Conservation (phyloP, 2,797 vertebrate species). For the Gallinago nigripennis region DNA sequence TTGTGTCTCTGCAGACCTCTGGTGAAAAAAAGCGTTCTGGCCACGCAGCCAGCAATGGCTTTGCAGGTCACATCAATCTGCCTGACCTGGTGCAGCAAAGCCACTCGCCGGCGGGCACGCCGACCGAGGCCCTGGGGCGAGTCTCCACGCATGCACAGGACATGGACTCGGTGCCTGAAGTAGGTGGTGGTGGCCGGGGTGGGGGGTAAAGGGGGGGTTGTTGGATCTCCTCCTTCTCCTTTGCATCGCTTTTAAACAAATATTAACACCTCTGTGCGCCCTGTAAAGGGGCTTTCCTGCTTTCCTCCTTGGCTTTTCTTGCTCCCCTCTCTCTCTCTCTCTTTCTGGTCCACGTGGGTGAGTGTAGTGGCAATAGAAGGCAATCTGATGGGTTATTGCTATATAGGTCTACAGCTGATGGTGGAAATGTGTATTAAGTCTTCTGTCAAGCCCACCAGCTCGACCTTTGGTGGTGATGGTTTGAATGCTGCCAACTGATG, state of each 20-base stretch:
- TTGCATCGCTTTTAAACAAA: not conserved
- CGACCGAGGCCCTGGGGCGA: conserved; percentile 85
- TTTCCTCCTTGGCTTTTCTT: not conserved
- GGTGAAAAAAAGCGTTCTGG: conserved; percentile 90
- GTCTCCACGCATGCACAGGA: conserved; percentile 87
- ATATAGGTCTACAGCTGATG: not conserved
- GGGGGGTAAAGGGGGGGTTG: not conserved
- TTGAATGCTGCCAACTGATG: not conserved
- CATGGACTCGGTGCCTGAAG: conserved; percentile 89
- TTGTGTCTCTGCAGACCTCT: conserved; percentile 86
- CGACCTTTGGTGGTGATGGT: not conserved
- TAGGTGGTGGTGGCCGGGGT: conserved; percentile 67
- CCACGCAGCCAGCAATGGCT: conserved; percentile 91
- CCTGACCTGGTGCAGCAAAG: conserved; percentile 97
- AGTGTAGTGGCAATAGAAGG: not conserved
- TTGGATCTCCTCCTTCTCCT: conserved; percentile 32
- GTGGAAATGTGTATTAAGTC: not conserved
- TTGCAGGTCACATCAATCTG: conserved; percentile 91
- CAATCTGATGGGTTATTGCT: not conserved
- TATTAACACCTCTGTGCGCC: conserved; percentile 50
- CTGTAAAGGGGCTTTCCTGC: not conserved
- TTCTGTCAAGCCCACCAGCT: not conserved
- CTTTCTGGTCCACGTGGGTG: not conserved
- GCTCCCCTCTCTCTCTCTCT: not conserved
- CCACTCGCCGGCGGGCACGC: conserved; percentile 89